Conservation (phyloP, 2,113 vertebrate species). For the Melospiza georgiana region DNA sequence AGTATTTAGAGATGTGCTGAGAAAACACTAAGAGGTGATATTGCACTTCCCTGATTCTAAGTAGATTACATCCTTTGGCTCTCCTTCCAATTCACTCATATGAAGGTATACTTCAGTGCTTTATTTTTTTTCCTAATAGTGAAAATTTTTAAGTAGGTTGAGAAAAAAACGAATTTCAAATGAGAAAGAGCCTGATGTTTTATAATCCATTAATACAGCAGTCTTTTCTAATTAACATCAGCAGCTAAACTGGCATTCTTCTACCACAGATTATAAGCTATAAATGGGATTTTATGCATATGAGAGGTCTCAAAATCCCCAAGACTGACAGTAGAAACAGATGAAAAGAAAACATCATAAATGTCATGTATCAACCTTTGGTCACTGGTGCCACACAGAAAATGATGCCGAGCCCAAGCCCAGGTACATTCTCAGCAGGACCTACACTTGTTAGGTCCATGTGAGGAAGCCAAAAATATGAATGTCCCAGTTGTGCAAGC, state of each 20-base stretch:
- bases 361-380: neutral
- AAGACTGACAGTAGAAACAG: neutral
- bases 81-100: neutral
- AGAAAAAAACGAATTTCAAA: neutral
- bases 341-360: neutral
- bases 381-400: neutral
- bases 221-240: neutral
- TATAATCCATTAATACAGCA: neutral
- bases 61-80: neutral
- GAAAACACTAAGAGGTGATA: constrained; percentile 23
- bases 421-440: neutral
- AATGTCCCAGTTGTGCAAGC: neutral
- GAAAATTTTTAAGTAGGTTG: neutral
- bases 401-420: neutral
- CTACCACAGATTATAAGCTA: neutral
- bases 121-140: neutral
- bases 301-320: neutral
- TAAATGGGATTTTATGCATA: neutral
- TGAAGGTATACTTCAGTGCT: neutral
- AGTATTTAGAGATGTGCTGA: neutral
- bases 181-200: neutral
- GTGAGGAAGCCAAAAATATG: neutral
- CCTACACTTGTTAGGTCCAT: neutral
- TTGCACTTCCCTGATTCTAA: neutral
- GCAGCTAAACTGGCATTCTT: neutral